A percentile compares a stretch with the other conserved stretches of the same genome.
phyloP scores from a whole-genome alignment of 2,113 vertebrate species.

The Gallinago media region DNA sequence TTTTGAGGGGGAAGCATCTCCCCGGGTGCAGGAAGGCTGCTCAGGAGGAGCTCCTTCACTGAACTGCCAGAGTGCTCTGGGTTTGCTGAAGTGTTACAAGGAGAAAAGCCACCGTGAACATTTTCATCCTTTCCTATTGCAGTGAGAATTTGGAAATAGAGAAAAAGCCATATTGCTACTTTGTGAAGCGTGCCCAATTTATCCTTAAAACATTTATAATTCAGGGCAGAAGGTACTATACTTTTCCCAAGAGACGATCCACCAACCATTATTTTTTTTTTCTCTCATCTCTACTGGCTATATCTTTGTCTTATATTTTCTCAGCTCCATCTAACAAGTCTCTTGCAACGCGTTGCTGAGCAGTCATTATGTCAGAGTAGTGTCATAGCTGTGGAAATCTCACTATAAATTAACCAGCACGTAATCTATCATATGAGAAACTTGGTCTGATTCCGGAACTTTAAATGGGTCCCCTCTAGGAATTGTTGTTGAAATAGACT shows the following conservation, averaged over 20 bases:
- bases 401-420: rapidly evolving
- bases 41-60: neutral
- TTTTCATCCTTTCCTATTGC: neutral
- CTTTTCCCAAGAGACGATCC: neutral
- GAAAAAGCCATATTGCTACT: neutral
- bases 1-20: neutral
- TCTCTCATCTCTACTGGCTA: neutral
- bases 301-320: neutral
- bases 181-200: neutral
- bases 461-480: neutral
- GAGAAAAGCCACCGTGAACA: neutral
- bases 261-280: neutral
- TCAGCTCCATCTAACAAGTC: neutral
- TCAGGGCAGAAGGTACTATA: neutral
- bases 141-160: neutral
- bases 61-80: neutral
- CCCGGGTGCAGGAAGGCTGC: neutral
- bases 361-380: neutral
- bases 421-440: neutral
- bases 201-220: neutral
- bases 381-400: neutral
- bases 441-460: neutral
- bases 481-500: neutral
- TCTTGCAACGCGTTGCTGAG: neutral
- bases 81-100: neutral